These are phyloP conservation scores for Eupithecia exiguata DNA, from an alignment of 2,888 invertebrate species.

Conservation along the genomic window DNA sequence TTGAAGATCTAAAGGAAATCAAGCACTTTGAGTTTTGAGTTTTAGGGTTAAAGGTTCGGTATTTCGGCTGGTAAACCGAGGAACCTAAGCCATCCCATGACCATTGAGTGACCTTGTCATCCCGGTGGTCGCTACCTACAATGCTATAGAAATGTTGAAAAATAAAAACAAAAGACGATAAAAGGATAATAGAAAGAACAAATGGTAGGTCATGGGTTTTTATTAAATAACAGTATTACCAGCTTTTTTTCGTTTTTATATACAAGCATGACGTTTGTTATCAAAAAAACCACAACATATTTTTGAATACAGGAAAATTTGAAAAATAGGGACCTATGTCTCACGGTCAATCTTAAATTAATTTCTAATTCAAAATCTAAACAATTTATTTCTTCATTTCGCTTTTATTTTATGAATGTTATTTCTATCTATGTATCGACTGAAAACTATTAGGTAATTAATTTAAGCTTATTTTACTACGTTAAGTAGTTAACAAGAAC, in stretches of 20 bases:
- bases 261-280: neutral
- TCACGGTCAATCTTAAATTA: neutral
- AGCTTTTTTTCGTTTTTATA: neutral
- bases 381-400: neutral
- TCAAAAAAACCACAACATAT: neutral
- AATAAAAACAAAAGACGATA: too few relatives aligned
- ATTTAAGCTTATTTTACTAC: conserved; percentile 26
- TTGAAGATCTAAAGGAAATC: too few relatives aligned
- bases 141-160: too few relatives aligned
- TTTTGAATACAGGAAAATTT: neutral
- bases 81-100: neutral
- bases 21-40: too few relatives aligned
- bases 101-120: neutral
- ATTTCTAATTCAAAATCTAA: conserved; percentile 1
- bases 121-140: too few relatives aligned
- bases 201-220: neutral
- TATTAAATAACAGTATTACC: neutral
- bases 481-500: conserved; percentile 35
- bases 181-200: too few relatives aligned
- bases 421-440: conserved; percentile 41
- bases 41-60: too few relatives aligned
- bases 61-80: neutral
- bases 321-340: neutral
- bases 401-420: conserved; percentile 26
- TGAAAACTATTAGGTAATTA: conserved; percentile 40